phyloP scores from a whole-genome alignment of 2,888 invertebrate species.

The Hirudinaria manillensis region DNA sequence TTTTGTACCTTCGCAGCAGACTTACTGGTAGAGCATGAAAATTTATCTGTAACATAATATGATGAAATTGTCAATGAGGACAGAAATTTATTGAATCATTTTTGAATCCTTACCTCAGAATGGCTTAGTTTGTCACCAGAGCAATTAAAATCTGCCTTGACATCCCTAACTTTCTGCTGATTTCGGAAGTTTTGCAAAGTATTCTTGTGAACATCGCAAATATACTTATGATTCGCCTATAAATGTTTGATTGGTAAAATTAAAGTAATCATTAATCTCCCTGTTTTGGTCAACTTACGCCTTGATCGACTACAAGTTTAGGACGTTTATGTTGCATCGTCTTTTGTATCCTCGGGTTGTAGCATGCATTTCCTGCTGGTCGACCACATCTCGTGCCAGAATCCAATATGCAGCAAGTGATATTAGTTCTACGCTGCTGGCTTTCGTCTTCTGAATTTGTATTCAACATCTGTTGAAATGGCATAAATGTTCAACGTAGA shows the following conservation, averaged over 20 bases:
- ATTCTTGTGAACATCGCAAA: slow-evolving; percentile 91
- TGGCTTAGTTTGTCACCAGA: slow-evolving; percentile 80
- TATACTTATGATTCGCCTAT: slow-evolving; percentile 87
- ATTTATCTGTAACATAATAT: slow-evolving; percentile 61
- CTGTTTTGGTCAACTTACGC: slow-evolving; percentile 55
- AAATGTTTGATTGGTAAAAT: slow-evolving; percentile 35
- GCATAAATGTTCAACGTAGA: too few relatives aligned
- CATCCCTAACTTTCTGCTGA: slow-evolving; percentile 79
- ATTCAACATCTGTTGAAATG: not conserved
- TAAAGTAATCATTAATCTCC: not conserved
- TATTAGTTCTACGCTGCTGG: slow-evolving; percentile 27
- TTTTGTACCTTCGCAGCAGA: slow-evolving; percentile 85
- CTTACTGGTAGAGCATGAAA: slow-evolving; percentile 85
- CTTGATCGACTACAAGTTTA: slow-evolving; percentile 76
- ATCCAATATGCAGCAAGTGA: slow-evolving; percentile 40
- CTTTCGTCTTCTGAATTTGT: slow-evolving; percentile 12
- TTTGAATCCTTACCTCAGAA: slow-evolving; percentile 63
- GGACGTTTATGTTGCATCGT: slow-evolving; percentile 84
- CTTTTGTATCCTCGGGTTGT: slow-evolving; percentile 92
- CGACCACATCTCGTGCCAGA: slow-evolving; percentile 54
- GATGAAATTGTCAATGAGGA: not conserved
- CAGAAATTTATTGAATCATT: not conserved
- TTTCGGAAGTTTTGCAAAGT: slow-evolving; percentile 91
- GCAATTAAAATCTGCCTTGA: slow-evolving; percentile 69
- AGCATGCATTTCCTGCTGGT: slow-evolving; percentile 86